These are phyloP conservation scores for Novumbra hubbsi DNA, from an alignment of 2,797 vertebrate genomes.

Conservation along the genomic window DNA sequence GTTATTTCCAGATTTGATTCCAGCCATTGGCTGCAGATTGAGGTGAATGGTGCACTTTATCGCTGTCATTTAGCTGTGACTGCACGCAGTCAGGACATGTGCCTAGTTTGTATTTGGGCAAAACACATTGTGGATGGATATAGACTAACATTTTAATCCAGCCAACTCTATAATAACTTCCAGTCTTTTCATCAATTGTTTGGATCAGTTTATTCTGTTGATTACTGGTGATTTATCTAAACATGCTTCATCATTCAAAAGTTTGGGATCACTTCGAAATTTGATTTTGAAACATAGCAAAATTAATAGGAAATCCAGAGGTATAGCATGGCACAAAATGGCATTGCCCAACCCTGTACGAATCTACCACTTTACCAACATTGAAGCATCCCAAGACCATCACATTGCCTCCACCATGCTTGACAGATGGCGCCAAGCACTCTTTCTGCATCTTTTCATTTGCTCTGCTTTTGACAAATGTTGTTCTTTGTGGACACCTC, in stretches of 20 bases:
- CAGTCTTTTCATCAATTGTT: constrained; percentile 63
- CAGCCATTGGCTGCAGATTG: constrained; percentile 48
- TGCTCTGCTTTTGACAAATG: no score
- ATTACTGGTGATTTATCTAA: constrained; percentile 27
- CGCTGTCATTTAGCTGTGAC: constrained; percentile 64
- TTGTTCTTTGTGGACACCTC: no score
- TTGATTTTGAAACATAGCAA: no score
- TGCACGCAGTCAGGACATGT: constrained; percentile 57
- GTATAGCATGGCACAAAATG: no score
- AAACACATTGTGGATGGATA: constrained; percentile 61
- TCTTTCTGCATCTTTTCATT: no score
- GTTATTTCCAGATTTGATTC: constrained; percentile 66
- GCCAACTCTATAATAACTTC: constrained; percentile 62
- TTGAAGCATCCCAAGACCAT: no score
- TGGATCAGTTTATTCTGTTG: constrained; percentile 34
- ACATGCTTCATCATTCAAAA: constrained; percentile 16
- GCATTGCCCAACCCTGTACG: no score
- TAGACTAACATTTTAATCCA: constrained; percentile 12
- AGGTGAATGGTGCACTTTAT: constrained; percentile 58
- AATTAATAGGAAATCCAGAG: no score
- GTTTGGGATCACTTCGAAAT: no score
- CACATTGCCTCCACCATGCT: no score
- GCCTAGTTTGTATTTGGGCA: constrained; percentile 58
- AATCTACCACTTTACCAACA: no score
- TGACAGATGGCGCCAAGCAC: no score